Conservation (phyloP, 2,888 invertebrate species). For the Eudemis profundana region DNA sequence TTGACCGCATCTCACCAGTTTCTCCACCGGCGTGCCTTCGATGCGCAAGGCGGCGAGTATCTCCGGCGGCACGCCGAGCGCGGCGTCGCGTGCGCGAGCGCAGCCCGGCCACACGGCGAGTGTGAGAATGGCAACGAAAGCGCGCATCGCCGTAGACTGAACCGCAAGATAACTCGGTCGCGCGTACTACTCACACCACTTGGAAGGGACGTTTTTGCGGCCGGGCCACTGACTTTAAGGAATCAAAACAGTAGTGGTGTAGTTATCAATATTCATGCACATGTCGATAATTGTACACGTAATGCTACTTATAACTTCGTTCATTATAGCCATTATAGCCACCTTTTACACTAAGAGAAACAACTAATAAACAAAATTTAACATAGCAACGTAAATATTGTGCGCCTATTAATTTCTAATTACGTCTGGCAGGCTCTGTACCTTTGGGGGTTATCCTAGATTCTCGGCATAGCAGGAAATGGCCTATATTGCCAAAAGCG, state of each 20-base stretch:
- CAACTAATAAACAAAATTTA: no score
- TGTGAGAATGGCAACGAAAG: constrained; percentile 71
- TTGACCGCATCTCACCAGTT: constrained; percentile 61
- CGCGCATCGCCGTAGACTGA: constrained; percentile 81
- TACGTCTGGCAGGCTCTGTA: neutral
- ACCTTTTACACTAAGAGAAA: no score
- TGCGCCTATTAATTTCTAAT: neutral
- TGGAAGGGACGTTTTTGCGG: constrained; percentile 58
- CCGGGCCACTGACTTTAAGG: constrained; percentile 36
- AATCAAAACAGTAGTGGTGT: neutral
- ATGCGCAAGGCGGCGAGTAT: constrained; percentile 54
- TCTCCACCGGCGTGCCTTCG: constrained; percentile 52
- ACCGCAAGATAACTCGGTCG: constrained; percentile 49
- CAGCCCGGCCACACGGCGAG: constrained; percentile 64
- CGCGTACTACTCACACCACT: constrained; percentile 55
- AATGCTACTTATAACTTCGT: neutral
- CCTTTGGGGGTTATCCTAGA: constrained; percentile 59
- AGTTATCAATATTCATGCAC: neutral
- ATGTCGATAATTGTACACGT: neutral
- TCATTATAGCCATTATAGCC: no score
- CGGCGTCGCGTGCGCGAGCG: constrained; percentile 54
- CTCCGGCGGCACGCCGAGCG: constrained; percentile 43
- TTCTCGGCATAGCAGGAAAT: constrained; percentile 67
- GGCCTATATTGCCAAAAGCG: constrained; percentile 69
- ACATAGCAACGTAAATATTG: no score